Conservation (phyloP, 2,888 invertebrate genomes). For the Drosophila suboccidentalis region DNA sequence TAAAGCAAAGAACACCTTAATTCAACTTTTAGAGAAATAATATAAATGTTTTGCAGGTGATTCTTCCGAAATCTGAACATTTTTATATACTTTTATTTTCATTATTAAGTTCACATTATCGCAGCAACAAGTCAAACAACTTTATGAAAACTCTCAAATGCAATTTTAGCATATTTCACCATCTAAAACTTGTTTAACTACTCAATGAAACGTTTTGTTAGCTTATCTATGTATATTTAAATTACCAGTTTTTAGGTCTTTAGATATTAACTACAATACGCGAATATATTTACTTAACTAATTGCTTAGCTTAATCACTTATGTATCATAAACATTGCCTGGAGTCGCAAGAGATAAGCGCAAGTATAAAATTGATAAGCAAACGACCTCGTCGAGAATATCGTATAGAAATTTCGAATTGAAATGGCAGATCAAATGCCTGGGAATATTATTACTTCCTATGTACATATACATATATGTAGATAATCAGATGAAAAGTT, state of each 20-base stretch:
- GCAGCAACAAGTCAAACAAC: slow-evolving; percentile 4
- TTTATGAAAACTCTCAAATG: slow-evolving; percentile 3
- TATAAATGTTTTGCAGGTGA: neutral
- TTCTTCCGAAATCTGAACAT: too few species aligned
- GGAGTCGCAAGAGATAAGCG: slow-evolving; percentile 29
- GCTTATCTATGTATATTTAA: slow-evolving; percentile 37
- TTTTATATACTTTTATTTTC: too few species aligned
- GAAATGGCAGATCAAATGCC: slow-evolving; percentile 19
- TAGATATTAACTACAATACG: slow-evolving; percentile 16
- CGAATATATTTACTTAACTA: slow-evolving; percentile 26
- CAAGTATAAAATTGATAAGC: slow-evolving; percentile 38
- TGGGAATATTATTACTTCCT: slow-evolving; percentile 15
- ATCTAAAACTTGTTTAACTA: slow-evolving; percentile 31
- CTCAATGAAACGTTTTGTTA: slow-evolving; percentile 28
- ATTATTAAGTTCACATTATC: neutral
- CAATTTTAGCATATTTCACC: slow-evolving; percentile 7
- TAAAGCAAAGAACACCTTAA: too few species aligned
- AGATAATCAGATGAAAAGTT: slow-evolving; percentile 2
- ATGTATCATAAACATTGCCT: slow-evolving; percentile 16
- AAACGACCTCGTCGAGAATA: slow-evolving; percentile 44
- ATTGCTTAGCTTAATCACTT: slow-evolving; percentile 24
- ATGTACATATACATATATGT: neutral
- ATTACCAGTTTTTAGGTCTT: slow-evolving; percentile 22
- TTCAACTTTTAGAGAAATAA: too few species aligned
- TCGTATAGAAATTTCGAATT: slow-evolving; percentile 26